Evolutionary conservation across 2,888 invertebrate genomes (phyloP).

Genomic region (Nymphalis polychloros): DNA sequence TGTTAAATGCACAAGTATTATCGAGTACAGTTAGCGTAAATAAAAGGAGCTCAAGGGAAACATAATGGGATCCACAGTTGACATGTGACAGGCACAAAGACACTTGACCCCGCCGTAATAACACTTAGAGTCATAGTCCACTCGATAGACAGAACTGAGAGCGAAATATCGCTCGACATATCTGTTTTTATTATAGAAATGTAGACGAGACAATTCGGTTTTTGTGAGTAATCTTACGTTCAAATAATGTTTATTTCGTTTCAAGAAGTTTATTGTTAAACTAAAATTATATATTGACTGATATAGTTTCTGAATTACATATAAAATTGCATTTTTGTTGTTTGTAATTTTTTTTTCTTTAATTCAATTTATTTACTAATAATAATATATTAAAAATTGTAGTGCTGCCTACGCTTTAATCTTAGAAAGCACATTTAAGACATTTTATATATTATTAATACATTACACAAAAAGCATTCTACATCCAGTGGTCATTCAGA

Average conservation of each 20-base stretch:
- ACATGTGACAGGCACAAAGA: constrained; percentile 41
- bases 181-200: background rate
- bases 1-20: constrained; percentile 28
- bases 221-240: too few relatives aligned
- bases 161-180: background rate
- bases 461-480: background rate
- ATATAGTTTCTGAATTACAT: too few relatives aligned
- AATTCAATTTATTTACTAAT: too few relatives aligned
- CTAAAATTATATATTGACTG: too few relatives aligned
- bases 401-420: too few relatives aligned
- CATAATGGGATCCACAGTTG: constrained; percentile 39
- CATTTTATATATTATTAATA: background rate
- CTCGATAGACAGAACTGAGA: background rate
- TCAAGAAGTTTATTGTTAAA: too few relatives aligned
- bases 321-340: too few relatives aligned
- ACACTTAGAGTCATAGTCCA: constrained; percentile 13
- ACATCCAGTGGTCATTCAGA: constrained; percentile 5
- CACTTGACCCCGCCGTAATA: constrained; percentile 39
- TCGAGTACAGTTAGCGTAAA: constrained; percentile 34
- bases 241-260: too few relatives aligned
- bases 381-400: too few relatives aligned
- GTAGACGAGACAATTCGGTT: background rate
- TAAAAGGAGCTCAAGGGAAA: constrained; percentile 34
- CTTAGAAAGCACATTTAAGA: too few relatives aligned
- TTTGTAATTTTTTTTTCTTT: too few relatives aligned